Percentiles rank a stretch among this genome's conserved stretches.
phyloP scores from a whole-genome alignment of 92 coral and sea anemone genomes.

The Phenganax stokvisi region DNA sequence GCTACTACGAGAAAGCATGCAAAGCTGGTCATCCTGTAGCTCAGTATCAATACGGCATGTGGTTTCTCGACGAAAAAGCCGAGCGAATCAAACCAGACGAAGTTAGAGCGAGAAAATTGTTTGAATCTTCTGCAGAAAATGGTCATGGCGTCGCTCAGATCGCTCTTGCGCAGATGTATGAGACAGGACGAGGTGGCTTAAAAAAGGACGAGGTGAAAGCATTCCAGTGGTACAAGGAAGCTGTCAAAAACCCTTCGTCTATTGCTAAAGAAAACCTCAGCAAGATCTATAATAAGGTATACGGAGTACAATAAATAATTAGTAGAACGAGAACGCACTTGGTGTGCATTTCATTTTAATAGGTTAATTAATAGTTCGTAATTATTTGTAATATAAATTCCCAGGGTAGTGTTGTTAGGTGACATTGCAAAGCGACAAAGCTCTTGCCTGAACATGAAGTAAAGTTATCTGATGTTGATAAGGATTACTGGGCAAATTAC shows the following conservation, averaged over 20 bases:
- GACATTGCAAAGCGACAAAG: too few relatives aligned
- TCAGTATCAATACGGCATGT: constrained; percentile 47
- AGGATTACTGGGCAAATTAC: too few relatives aligned
- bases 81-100: constrained; percentile 36
- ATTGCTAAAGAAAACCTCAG: constrained; percentile 27
- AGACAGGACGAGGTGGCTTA: constrained; percentile 40
- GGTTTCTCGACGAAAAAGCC: constrained; percentile 44
- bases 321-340: neutral
- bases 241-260: constrained; percentile 36
- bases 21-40: constrained; percentile 47
- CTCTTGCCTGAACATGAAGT: too few relatives aligned
- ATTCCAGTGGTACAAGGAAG: constrained; percentile 41
- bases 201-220: constrained; percentile 41
- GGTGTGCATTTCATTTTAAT: neutral
- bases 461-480: too few relatives aligned
- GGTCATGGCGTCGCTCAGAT: constrained; percentile 45
- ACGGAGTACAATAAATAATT: neutral
- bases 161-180: constrained; percentile 46
- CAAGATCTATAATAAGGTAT: constrained; percentile 39
- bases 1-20: constrained; percentile 47
- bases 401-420: too few relatives aligned
- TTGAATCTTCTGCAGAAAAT: constrained; percentile 45
- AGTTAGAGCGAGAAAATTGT: constrained; percentile 39
- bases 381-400: too few relatives aligned
- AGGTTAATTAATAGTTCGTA: neutral